phyloP scores from a whole-genome alignment of 2,888 invertebrate genomes.

The Camponotus fellah region DNA sequence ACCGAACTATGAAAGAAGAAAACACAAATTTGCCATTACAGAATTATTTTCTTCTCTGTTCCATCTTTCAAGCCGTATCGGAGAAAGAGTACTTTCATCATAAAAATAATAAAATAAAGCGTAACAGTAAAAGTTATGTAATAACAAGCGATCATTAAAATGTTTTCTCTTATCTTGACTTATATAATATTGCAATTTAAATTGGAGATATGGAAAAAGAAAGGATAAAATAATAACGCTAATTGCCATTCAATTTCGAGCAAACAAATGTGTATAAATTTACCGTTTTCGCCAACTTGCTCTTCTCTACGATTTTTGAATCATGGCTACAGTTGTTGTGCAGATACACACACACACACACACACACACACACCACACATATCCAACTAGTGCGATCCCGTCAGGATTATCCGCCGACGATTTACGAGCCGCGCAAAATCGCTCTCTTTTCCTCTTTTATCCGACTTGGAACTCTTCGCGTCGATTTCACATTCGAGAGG shows the following conservation, averaged over 20 bases:
- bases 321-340: constrained; percentile 68
- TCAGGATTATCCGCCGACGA: constrained; percentile 72
- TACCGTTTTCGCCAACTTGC: constrained; percentile 22
- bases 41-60: constrained; percentile 54
- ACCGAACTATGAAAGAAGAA: constrained; percentile 52
- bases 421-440: constrained; percentile 67
- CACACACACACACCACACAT: background rate
- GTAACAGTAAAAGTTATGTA: constrained; percentile 11
- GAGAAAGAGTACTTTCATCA: background rate
- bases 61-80: constrained; percentile 9
- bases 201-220: background rate
- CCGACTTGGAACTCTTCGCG: constrained; percentile 58
- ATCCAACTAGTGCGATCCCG: constrained; percentile 57
- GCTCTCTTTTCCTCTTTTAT: constrained; percentile 22
- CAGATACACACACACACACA: constrained; percentile 10
- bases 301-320: constrained; percentile 70
- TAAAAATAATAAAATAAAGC: constrained; percentile 24
- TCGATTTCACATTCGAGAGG: constrained; percentile 64
- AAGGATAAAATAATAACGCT: background rate
- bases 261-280: constrained; percentile 36
- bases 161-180: background rate
- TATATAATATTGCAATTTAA: constrained; percentile 27
- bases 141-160: constrained; percentile 23
- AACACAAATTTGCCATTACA: constrained; percentile 74
- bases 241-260: constrained; percentile 17